These are phyloP conservation scores for Pithys albifrons DNA, from an alignment of 2,113 vertebrate species.

Conservation along the genomic window DNA sequence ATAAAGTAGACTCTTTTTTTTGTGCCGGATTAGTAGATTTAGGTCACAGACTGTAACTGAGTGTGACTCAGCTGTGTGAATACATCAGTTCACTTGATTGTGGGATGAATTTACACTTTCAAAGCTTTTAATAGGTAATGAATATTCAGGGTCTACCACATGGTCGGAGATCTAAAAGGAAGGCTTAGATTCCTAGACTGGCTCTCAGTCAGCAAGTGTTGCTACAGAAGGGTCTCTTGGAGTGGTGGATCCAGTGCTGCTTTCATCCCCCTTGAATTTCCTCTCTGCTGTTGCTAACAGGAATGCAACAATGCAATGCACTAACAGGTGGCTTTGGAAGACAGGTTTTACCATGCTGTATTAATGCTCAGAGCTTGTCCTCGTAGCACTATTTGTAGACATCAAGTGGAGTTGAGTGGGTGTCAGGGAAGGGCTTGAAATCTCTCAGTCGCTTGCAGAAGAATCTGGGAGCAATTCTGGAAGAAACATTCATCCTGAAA, in stretches of 20 bases:
- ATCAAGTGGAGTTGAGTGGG: not conserved
- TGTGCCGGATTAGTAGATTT: not conserved
- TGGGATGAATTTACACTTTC: conserved; percentile 43
- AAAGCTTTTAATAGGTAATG: conserved; percentile 51
- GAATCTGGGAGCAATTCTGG: not conserved
- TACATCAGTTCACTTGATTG: conserved; percentile 20
- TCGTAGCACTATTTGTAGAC: not conserved
- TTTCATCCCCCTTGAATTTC: not conserved
- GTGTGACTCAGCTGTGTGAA: conserved; percentile 41
- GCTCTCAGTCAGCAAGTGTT: not conserved
- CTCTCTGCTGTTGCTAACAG: not conserved
- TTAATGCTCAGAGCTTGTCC: not conserved
- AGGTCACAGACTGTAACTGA: conserved; percentile 32
- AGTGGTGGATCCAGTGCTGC: not conserved
- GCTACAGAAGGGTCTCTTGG: not conserved
- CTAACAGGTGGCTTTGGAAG: not conserved
- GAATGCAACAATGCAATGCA: not conserved
- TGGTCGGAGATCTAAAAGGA: not conserved
- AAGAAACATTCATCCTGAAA: not conserved
- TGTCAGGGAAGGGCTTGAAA: not conserved
- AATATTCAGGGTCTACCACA: conserved; percentile 61
- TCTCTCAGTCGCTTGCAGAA: not conserved
- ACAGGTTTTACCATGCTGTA: not conserved
- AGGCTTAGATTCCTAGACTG: not conserved
- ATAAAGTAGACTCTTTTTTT: not conserved